Base-by-base conservation (phyloP, 1,140 invertebrate species). In the Pseudachorutes palmiensis region DNA sequence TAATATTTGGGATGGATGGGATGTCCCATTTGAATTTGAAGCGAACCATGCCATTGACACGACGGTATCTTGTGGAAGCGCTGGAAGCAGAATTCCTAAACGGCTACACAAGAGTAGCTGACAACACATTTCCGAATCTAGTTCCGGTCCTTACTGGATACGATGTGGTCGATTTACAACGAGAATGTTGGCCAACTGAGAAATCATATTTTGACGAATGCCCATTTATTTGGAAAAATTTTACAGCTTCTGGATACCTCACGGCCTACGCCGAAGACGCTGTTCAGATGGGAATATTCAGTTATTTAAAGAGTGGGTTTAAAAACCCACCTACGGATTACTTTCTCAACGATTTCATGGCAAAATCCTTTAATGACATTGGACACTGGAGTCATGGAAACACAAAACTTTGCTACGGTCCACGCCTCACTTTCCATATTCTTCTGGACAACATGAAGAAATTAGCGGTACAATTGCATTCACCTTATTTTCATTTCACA, bases 11-110 rank as follows among this genome's bases (percentile, higher is more conserved):
- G 0, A 82, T 95, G 19, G 92, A 94, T 76, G 87, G 89, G 0
- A 83, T 94, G 1, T 95, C 92, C 0, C 82, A 90, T 55, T 79
- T 92, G 55, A 93, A 94, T 78, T 87, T 92, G 65, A 83, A 88
- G 48, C 82, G 91, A 26, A 88, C 89, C 67, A 89, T 94, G 87
- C 87, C 87, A 0, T 82, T 83, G 72, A 90, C 89, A 0, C 77
- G 83, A 0, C 72, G 79, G 1, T 84, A 82, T 71, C 79, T 91
- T 0, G 68, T 70, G 16, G 80, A 81, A 64, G 76, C 83, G 5
- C 78, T 88, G 2, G 80, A 79, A 0, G 84, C 85, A 9, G 81
- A 88, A 5, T 87, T 89, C 76, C 79, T 92, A 69, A 75, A 86
- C 62, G 90, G 90, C 19, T 92, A 89, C 76, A 91, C 88, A 72